Evolutionary conservation across 2,797 vertebrate genomes (phyloP).

Genomic region (Pangasius mekongensis): DNA sequence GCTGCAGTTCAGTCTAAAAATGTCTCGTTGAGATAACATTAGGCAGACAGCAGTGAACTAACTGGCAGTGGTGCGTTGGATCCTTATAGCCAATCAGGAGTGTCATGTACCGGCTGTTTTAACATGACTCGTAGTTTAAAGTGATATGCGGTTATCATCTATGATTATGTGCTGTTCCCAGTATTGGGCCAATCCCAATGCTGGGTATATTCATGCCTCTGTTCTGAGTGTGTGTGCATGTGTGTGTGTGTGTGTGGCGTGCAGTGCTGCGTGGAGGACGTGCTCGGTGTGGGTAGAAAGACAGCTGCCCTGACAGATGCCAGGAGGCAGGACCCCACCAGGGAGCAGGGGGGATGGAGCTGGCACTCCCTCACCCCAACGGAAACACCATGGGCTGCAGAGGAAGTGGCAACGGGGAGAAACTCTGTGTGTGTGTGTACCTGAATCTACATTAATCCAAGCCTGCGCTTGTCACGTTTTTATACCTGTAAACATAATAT

Average conservation of each 20-base stretch:
- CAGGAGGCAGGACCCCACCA: slow-evolving; percentile 85
- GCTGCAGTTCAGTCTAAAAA: slow-evolving; percentile 38
- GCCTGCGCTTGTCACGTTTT: slow-evolving; percentile 26
- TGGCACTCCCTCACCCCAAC: slow-evolving; percentile 82
- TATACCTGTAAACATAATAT: not conserved
- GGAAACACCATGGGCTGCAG: slow-evolving; percentile 84
- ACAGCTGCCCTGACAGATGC: slow-evolving; percentile 86
- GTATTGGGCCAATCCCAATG: slow-evolving; percentile 17
- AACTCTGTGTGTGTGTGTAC: slow-evolving; percentile 63
- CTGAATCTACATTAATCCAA: slow-evolving; percentile 43
- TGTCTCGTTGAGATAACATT: slow-evolving; percentile 37
- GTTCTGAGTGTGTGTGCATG: slow-evolving; percentile 37
- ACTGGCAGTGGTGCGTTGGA: slow-evolving; percentile 26
- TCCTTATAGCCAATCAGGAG: slow-evolving; percentile 34
- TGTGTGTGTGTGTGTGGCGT: slow-evolving; percentile 55
- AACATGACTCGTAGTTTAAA: slow-evolving; percentile 31
- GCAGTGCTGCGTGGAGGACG: slow-evolving; percentile 73
- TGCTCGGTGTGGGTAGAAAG: slow-evolving; percentile 74
- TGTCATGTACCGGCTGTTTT: slow-evolving; percentile 37
- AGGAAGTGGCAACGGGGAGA: slow-evolving; percentile 85
- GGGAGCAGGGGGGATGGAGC: slow-evolving; percentile 81
- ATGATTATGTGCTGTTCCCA: slow-evolving; percentile 22
- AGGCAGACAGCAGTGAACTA: slow-evolving; percentile 33
- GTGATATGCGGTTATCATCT: slow-evolving; percentile 30
- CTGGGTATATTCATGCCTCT: slow-evolving; percentile 26